phyloP scores from a whole-genome alignment of 2,113 vertebrate genomes.

The Sinocyclocheilus maitianheensis region DNA sequence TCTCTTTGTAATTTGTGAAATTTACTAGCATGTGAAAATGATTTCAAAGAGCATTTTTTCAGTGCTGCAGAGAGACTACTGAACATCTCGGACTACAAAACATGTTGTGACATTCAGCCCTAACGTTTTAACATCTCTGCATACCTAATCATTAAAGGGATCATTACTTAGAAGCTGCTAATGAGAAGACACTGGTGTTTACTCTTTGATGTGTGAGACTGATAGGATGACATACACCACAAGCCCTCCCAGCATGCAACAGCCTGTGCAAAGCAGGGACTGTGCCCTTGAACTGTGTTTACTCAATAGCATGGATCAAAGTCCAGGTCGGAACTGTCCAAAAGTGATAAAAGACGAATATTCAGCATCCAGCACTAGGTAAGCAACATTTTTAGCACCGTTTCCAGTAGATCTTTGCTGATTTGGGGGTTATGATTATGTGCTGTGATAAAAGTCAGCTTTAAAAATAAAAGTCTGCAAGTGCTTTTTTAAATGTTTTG shows the following conservation, averaged over 20 bases:
- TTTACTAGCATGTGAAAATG: background rate
- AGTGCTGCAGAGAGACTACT: background rate
- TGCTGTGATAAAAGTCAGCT: constrained; percentile 20
- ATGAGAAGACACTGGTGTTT: constrained; percentile 57
- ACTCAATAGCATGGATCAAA: constrained; percentile 19
- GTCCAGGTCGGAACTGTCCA: constrained; percentile 5
- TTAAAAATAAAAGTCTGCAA: constrained; percentile 24
- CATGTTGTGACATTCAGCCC: background rate
- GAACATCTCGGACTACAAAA: background rate
- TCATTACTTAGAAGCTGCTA: constrained; percentile 43
- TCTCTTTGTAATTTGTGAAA: background rate
- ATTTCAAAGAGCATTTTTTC: background rate
- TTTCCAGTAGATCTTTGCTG: constrained; percentile 3
- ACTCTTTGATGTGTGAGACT: constrained; percentile 66
- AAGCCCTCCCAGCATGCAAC: constrained; percentile 61
- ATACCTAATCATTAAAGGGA: constrained; percentile 45
- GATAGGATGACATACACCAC: constrained; percentile 66
- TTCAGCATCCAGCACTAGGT: background rate
- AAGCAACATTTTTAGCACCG: constrained; percentile 13
- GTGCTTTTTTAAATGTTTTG: constrained; percentile 25
- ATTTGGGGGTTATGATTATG: constrained; percentile 21
- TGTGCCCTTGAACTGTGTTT: constrained; percentile 57
- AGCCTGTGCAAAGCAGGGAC: constrained; percentile 45
- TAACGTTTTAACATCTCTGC: constrained; percentile 24
- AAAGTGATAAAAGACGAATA: constrained; percentile 17